phyloP scores from a whole-genome alignment of 2,797 vertebrate genomes.

The Okamejei kenojei region DNA sequence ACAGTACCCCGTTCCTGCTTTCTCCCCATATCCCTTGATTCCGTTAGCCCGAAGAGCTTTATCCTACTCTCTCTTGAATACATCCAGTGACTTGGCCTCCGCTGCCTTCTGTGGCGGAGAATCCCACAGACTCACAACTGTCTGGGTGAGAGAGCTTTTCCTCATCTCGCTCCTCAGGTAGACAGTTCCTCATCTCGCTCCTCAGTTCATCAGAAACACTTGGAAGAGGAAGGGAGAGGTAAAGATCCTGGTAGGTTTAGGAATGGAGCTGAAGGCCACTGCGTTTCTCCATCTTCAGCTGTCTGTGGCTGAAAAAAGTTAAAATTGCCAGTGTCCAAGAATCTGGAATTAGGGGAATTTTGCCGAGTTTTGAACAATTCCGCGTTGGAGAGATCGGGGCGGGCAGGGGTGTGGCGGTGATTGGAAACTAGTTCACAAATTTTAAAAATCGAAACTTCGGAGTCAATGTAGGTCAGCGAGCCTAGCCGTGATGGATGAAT shows the following conservation, averaged over 20 bases:
- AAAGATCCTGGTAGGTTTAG: not conserved
- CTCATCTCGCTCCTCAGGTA: too few relatives aligned
- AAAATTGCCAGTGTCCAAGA: not conserved
- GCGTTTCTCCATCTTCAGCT: too few relatives aligned
- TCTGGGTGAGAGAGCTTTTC: too few relatives aligned
- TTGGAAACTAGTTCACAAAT: not conserved
- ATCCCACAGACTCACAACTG: too few relatives aligned
- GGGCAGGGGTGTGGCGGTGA: too few relatives aligned
- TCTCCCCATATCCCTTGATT: too few relatives aligned
- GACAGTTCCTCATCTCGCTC: too few relatives aligned
- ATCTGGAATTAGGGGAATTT: not conserved
- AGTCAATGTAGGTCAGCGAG: slow-evolving; percentile 1
- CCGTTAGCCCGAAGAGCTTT: too few relatives aligned
- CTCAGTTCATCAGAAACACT: not conserved
- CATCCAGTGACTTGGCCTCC: too few relatives aligned
- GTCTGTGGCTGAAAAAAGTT: not conserved
- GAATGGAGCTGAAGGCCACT: not conserved
- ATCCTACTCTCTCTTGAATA: too few relatives aligned
- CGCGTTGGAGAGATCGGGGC: not conserved
- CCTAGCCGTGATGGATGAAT: not conserved
- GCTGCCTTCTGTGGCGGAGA: too few relatives aligned
- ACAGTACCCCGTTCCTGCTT: too few relatives aligned
- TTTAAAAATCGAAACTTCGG: not conserved
- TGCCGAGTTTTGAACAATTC: not conserved
- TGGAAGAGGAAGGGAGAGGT: not conserved